A percentile compares a stretch with the other conserved stretches of the same genome.
Conservation (phyloP, 2,888 invertebrate genomes). For the Neoascia interrupta region DNA sequence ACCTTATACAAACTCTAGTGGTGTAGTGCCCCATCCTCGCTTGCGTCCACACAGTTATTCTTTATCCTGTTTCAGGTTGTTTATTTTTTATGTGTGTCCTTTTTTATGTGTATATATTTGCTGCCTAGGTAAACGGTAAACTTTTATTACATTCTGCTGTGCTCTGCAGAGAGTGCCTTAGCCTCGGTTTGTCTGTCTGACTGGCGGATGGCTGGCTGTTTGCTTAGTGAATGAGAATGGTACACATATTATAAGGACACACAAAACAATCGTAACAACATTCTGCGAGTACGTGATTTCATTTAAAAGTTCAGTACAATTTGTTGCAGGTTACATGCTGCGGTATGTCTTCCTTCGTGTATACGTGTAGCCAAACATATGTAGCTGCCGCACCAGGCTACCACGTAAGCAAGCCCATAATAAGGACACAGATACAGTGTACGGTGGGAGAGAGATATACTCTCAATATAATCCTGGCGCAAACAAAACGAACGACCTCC, state of each 20-base stretch:
- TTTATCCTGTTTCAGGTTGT: constrained; percentile 54
- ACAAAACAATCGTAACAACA: constrained; percentile 69
- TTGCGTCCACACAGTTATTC: constrained; percentile 43
- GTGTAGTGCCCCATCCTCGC: not conserved
- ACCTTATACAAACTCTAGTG: not conserved
- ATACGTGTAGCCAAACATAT: constrained; percentile 28
- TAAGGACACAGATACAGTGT: constrained; percentile 16
- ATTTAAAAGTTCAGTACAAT: constrained; percentile 69
- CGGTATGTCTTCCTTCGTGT: constrained; percentile 52
- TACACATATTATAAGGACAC: constrained; percentile 69
- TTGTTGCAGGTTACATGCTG: constrained; percentile 68
- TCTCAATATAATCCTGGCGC: constrained; percentile 65
- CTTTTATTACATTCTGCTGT: constrained; percentile 59
- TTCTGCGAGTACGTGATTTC: constrained; percentile 70
- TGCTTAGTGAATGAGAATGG: constrained; percentile 63
- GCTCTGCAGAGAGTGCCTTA: constrained; percentile 23
- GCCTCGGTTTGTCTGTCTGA: constrained; percentile 18
- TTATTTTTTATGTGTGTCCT: constrained; percentile 19
- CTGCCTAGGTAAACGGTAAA: constrained; percentile 66
- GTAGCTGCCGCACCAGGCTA: constrained; percentile 23
- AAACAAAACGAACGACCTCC: constrained; percentile 62
- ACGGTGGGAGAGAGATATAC: constrained; percentile 15
- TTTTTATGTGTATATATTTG: constrained; percentile 20
- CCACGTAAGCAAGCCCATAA: constrained; percentile 25
- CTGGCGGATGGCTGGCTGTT: constrained; percentile 43